phyloP scores from a whole-genome alignment of 2,888 invertebrate genomes.

The Heliconius erato region DNA sequence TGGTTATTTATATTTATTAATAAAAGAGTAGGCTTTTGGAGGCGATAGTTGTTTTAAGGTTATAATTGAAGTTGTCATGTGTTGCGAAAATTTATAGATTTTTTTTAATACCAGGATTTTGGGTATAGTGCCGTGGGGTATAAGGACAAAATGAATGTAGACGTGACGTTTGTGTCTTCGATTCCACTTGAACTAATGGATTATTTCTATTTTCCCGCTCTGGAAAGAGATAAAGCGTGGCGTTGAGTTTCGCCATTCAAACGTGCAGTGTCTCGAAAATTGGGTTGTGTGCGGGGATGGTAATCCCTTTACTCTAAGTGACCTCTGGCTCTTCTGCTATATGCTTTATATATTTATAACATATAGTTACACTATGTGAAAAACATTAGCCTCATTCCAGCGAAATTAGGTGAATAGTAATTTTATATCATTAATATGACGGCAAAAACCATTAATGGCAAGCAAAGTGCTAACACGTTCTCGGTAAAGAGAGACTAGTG shows the following conservation, averaged over 20 bases:
- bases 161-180: neutral
- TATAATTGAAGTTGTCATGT: neutral
- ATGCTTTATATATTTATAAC: no score
- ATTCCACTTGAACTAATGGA: neutral
- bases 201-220: neutral
- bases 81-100: neutral
- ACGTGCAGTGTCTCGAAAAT: neutral
- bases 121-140: no score
- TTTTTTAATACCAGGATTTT: no score
- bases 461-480: neutral
- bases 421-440: slow-evolving; percentile 1
- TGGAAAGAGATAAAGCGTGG: neutral
- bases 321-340: no score
- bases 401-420: slow-evolving; percentile 13
- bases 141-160: no score
- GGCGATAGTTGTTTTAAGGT: neutral
- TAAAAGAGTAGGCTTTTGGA: neutral
- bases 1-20: neutral
- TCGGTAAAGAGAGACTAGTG: neutral
- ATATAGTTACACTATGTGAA: neutral
- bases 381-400: neutral
- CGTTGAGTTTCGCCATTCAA: neutral
- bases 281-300: neutral
- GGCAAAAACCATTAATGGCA: slow-evolving; percentile 5
- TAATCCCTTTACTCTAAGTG: no score